Base-by-base conservation (phyloP, 1,140 invertebrate species). In the Penaeus vannamei region DNA sequence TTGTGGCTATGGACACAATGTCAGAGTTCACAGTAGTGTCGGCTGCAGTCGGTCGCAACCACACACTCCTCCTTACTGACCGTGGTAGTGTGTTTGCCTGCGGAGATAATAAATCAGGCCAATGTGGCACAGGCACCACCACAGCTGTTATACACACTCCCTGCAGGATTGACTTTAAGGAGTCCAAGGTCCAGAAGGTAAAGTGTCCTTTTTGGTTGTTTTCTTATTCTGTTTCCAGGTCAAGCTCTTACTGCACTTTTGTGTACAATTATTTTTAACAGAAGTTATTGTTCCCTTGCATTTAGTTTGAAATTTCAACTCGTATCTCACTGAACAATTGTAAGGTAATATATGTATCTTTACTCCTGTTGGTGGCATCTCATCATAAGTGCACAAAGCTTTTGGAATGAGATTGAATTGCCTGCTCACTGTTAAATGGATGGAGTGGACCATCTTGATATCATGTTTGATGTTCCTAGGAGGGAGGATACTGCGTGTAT, bases 31-130 rank as follows among this genome's bases (percentile, higher is more conserved):
- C 96, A 90, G 95, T 98, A 90, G 97, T 98, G 69, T 95, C 95
- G 92, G 97, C 96, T 5, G 96, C 97, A n/a, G 96, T 95, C 91
- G 98, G 98, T 53, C 95, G 96, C 46, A 96, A 96, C 92, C 98
- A 99, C 92, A 97, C 97, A 2, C 93, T 98, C 0, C 97, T 98
- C 92, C 94, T 98, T 0, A 97, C 97, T 90, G 96, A 97, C 93
- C 95, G 95, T 26, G 98, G 98, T 53, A 95, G 95, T 53, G 97
- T 98, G 0, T 98, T 96, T 92, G 96, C 95, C 32, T 97, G 96
- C 92, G 97, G 97, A 32, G 97, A 98, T 92, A 98, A 98, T 93
- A 97, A 97, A 93, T 96, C 96, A 90, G 97, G 97, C 0, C 97
- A 98, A 92, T 97, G 97, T 92, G 97, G 98, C 10, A 94, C 97